A percentile compares a stretch with the other conserved stretches of the same genome.
Conservation (phyloP, 2,888 invertebrate species). For the Biston betularia region DNA sequence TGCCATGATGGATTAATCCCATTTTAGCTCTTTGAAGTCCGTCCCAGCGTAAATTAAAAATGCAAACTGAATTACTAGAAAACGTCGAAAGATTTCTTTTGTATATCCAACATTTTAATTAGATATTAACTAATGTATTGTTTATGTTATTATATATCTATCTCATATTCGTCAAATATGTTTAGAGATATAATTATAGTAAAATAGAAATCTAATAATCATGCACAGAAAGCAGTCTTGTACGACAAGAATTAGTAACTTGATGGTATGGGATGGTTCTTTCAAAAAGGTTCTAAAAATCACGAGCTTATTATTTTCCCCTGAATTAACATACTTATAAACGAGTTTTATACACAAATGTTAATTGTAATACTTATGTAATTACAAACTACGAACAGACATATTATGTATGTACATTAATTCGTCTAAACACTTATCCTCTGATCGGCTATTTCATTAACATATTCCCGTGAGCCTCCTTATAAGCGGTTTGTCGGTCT, state of each 20-base stretch:
- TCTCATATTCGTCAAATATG: too few species aligned
- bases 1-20: slow-evolving; percentile 29
- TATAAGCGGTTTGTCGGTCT: slow-evolving; percentile 28
- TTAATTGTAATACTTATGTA: not conserved
- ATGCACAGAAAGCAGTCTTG: too few species aligned
- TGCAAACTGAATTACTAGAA: slow-evolving; percentile 31
- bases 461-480: slow-evolving; percentile 46
- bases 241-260: too few species aligned
- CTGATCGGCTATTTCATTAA: slow-evolving; percentile 51
- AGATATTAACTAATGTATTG: too few species aligned
- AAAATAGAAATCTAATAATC: too few species aligned
- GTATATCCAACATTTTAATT: not conserved
- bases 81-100: slow-evolving; percentile 3
- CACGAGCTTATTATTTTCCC: too few species aligned
- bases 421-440: slow-evolving; percentile 17
- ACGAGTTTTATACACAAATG: too few species aligned
- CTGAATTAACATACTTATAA: too few species aligned
- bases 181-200: too few species aligned
- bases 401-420: slow-evolving; percentile 17
- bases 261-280: too few species aligned
- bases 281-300: too few species aligned
- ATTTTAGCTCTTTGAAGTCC: slow-evolving; percentile 39
- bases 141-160: too few species aligned
- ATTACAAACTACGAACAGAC: not conserved
- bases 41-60: slow-evolving; percentile 37